phyloP scores from a whole-genome alignment of 1,140 invertebrate genomes.

The Drosophila obscura region DNA sequence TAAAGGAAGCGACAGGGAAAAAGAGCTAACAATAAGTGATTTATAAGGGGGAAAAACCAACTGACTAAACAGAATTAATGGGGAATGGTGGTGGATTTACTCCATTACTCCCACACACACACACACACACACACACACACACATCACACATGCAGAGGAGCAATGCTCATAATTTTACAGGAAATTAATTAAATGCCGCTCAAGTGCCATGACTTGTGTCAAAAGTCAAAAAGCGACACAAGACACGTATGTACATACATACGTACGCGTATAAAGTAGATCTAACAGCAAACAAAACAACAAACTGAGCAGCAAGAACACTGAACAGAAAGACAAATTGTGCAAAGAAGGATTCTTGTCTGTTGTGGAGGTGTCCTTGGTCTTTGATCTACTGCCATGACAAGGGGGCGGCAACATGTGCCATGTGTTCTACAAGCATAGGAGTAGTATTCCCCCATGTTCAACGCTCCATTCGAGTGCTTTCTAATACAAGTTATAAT shows the following conservation, averaged over 20 bases:
- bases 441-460: background rate
- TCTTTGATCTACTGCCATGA: slow-evolving; percentile 27
- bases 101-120: background rate
- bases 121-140: background rate
- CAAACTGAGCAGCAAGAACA: slow-evolving; percentile 10
- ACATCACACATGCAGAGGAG: background rate
- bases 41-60: slow-evolving; percentile 33
- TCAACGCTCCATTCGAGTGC: slow-evolving; percentile 20
- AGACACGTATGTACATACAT: no score
- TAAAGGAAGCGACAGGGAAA: background rate
- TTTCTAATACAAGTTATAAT: slow-evolving; percentile 72
- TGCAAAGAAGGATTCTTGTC: no score
- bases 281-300: background rate
- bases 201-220: slow-evolving; percentile 11
- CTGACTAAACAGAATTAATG: slow-evolving; percentile 1
- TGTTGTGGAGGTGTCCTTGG: background rate
- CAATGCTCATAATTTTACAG: slow-evolving; percentile 21
- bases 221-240: slow-evolving; percentile 5
- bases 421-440: background rate
- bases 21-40: slow-evolving; percentile 62
- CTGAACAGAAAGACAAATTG: no score
- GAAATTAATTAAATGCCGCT: slow-evolving; percentile 42
- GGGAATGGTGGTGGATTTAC: background rate
- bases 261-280: no score
- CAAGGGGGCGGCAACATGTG: no score